phyloP scores from a whole-genome alignment of 1,140 invertebrate species.

The Drosophila lacertosa region DNA sequence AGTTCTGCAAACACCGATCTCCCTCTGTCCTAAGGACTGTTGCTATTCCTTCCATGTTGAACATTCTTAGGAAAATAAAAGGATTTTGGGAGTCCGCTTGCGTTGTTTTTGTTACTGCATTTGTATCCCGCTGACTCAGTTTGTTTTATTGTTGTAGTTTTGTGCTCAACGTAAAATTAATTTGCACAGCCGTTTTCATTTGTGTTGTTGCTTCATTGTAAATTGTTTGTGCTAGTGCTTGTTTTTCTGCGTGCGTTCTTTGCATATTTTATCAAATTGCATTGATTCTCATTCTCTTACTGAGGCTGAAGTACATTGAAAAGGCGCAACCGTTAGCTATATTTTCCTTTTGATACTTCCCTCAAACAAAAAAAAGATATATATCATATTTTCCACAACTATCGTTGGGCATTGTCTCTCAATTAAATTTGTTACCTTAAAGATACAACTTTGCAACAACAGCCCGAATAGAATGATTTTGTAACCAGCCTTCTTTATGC shows the following conservation, averaged over 20 bases:
- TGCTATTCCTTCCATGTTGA: not conserved
- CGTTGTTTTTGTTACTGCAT: conserved; percentile 12
- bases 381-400: conserved; percentile 34
- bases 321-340: conserved; percentile 56
- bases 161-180: conserved; percentile 75
- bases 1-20: not conserved
- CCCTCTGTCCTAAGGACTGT: not conserved
- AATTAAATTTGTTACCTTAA: conserved; percentile 23
- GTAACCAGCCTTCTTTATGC: too few relatives aligned
- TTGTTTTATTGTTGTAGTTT: conserved; percentile 60
- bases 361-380: conserved; percentile 33
- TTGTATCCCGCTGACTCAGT: conserved; percentile 45
- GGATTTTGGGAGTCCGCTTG: conserved; percentile 1
- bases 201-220: conserved; percentile 71
- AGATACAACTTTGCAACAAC: not conserved
- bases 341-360: not conserved
- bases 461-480: too few relatives aligned
- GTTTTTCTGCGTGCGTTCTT: conserved; percentile 61
- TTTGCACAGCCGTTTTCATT: conserved; percentile 79
- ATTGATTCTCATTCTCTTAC: conserved; percentile 60
- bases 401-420: conserved; percentile 52
- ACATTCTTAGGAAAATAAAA: not conserved
- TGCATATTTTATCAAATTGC: conserved; percentile 79
- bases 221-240: conserved; percentile 51
- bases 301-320: conserved; percentile 50